A percentile compares a stretch with the other conserved stretches of the same genome.
These are phyloP conservation scores for Sussaba pulchella DNA, from an alignment of 2,888 invertebrate species.

Conservation along the genomic window DNA sequence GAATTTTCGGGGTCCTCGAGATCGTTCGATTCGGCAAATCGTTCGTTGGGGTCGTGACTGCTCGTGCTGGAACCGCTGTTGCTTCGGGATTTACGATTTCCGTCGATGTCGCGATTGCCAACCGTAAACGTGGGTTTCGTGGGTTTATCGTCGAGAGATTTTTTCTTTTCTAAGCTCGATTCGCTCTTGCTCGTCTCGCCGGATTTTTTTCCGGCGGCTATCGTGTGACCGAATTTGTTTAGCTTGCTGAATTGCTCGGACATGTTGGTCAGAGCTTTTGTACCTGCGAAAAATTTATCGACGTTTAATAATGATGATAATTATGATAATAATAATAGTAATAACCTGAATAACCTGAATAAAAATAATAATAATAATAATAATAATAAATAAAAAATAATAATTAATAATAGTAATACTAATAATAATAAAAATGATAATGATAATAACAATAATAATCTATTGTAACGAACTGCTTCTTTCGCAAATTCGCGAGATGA, in stretches of 20 bases:
- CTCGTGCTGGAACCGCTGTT: conserved; percentile 86
- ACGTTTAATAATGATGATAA: too few relatives aligned
- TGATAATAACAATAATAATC: too few relatives aligned
- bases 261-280: conserved; percentile 94
- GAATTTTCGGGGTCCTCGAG: conserved; percentile 42
- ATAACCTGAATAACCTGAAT: too few relatives aligned
- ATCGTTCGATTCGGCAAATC: conserved; percentile 79
- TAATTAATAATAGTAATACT: too few relatives aligned
- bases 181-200: conserved; percentile 27
- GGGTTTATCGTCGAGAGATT: conserved; percentile 40
- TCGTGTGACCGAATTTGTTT: conserved; percentile 89
- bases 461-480: too few relatives aligned
- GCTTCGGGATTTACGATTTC: conserved; percentile 84
- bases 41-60: conserved; percentile 83
- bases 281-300: conserved; percentile 85
- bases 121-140: conserved; percentile 79
- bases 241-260: conserved; percentile 94
- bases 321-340: too few relatives aligned
- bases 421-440: too few relatives aligned
- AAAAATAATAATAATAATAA: too few relatives aligned
- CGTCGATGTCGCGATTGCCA: conserved; percentile 81
- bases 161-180: conserved; percentile 49
- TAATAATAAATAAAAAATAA: too few relatives aligned
- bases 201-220: conserved; percentile 85
- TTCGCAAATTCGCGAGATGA: too few relatives aligned